These are phyloP conservation scores for Epirrhoe alternata DNA, from an alignment of 2,888 invertebrate species.

Conservation along the genomic window DNA sequence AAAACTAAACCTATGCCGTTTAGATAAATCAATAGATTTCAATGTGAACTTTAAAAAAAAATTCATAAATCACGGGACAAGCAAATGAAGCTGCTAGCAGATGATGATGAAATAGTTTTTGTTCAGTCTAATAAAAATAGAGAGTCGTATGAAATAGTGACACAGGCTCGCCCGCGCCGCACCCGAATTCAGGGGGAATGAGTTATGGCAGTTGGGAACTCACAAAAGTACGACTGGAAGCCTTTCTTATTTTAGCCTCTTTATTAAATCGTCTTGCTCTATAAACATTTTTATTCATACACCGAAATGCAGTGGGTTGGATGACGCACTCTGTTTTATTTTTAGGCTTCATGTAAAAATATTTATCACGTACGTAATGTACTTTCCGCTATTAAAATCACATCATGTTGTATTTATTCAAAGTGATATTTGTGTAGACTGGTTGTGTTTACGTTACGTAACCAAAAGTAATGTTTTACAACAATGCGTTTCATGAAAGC, in stretches of 20 bases:
- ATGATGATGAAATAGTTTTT: neutral
- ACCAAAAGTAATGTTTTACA: neutral
- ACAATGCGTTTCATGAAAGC: neutral
- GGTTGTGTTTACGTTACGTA: neutral
- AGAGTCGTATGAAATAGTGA: conserved; percentile 2
- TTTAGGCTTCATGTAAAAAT: conserved; percentile 6
- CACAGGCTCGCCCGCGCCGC: conserved; percentile 4
- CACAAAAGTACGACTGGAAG: conserved; percentile 35
- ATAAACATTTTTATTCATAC: conserved; percentile 29
- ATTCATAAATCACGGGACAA: too few species aligned
- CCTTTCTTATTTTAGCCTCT: conserved; percentile 39
- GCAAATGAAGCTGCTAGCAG: too few species aligned
- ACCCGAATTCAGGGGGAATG: conserved; percentile 29
- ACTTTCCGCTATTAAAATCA: conserved; percentile 18
- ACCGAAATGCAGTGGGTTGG: conserved; percentile 15
- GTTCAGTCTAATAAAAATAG: conserved; percentile 3
- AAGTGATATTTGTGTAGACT: conserved; percentile 4
- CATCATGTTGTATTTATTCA: conserved; percentile 7
- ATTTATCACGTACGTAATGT: neutral
- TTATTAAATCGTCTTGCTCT: conserved; percentile 39
- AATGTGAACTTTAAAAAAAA: too few species aligned
- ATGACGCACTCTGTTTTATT: neutral
- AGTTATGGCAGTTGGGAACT: conserved; percentile 37
- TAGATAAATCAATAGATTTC: too few species aligned
- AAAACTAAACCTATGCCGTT: too few species aligned